Percentiles rank a stretch among this genome's conserved stretches.
These are phyloP conservation scores for Taenioides sp. DNA, from an alignment of 2,797 vertebrate species.

Conservation along the genomic window DNA sequence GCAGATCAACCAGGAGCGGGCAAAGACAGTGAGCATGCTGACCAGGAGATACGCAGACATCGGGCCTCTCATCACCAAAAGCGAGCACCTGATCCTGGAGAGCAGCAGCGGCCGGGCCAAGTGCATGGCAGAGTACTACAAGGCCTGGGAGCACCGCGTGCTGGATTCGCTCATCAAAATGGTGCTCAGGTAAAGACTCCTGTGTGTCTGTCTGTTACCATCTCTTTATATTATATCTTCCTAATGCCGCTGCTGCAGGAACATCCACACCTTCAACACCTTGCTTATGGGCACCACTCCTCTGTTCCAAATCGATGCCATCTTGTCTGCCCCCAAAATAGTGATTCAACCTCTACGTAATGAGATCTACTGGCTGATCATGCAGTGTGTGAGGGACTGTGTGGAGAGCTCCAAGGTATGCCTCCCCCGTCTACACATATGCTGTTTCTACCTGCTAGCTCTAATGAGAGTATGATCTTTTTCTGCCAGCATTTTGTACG, in stretches of 20 bases:
- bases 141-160: constrained; percentile 86
- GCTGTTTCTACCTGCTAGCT: neutral
- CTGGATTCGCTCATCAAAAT: constrained; percentile 83
- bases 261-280: constrained; percentile 82
- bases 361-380: constrained; percentile 84
- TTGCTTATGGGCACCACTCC: constrained; percentile 74
- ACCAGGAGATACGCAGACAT: constrained; percentile 84
- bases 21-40: constrained; percentile 79
- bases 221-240: neutral
- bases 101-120: constrained; percentile 85
- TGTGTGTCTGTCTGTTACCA: neutral
- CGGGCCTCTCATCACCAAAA: constrained; percentile 84
- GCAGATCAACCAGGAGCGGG: constrained; percentile 76
- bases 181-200: constrained; percentile 82
- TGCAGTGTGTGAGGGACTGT: constrained; percentile 82
- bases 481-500: constrained; percentile 84
- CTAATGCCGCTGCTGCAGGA: constrained; percentile 71
- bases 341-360: constrained; percentile 82
- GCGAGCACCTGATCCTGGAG: constrained; percentile 82
- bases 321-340: constrained; percentile 85
- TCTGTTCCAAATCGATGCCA: constrained; percentile 85
- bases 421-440: neutral
- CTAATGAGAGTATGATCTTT: constrained; percentile 3
- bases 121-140: constrained; percentile 84
- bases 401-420: constrained; percentile 89